These are phyloP conservation scores for Vidua macroura DNA, from an alignment of 2,113 vertebrate genomes.

Conservation along the genomic window DNA sequence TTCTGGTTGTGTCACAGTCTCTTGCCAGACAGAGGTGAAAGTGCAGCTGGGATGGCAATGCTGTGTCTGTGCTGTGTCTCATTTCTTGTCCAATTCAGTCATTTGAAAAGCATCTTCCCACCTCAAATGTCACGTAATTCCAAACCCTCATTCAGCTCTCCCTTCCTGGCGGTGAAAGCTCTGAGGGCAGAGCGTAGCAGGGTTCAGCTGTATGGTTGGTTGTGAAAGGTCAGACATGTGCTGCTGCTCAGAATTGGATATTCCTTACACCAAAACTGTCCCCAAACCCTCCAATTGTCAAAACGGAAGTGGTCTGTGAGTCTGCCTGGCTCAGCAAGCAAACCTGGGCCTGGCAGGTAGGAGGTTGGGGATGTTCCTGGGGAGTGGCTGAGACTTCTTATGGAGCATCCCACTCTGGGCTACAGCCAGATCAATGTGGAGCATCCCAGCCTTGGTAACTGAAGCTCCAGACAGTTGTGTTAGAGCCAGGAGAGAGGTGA, in stretches of 20 bases:
- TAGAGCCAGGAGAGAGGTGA: neutral
- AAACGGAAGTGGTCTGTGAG: accelerated
- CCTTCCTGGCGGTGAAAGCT: neutral
- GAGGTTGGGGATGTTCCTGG: neutral
- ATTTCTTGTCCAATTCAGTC: neutral
- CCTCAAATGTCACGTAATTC: neutral
- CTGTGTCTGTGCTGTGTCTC: neutral
- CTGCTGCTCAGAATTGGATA: neutral
- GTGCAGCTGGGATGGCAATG: neutral
- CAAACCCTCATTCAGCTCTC: neutral
- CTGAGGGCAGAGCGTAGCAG: neutral
- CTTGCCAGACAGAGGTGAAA: neutral
- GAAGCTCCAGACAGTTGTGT: neutral
- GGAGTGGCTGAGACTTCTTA: neutral
- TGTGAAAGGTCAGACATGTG: neutral
- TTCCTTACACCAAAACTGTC: neutral
- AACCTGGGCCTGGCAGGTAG: neutral
- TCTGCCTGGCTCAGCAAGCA: neutral
- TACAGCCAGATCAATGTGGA: neutral
- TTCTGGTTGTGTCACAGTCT: neutral
- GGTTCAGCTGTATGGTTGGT: neutral
- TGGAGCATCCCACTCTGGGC: neutral
- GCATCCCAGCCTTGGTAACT: neutral
- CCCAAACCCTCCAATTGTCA: accelerated
- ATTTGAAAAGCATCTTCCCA: neutral